A percentile compares a stretch with the other conserved stretches of the same genome.
Conservation (phyloP, 2,888 invertebrate species). For the Gandaritis pyraliata region DNA sequence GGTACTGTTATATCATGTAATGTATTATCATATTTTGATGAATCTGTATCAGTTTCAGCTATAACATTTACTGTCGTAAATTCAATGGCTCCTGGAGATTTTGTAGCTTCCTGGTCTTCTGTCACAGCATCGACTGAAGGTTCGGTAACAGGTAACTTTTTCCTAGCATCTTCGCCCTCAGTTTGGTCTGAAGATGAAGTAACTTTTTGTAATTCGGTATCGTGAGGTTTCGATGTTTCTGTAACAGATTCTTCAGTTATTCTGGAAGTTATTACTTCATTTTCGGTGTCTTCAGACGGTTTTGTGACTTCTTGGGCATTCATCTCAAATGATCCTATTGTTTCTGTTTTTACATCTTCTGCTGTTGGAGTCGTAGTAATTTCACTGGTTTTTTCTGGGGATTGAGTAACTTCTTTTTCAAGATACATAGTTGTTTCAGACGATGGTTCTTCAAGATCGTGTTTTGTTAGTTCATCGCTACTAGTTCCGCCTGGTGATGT, state of each 20-base stretch:
- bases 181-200: constrained; percentile 7
- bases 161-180: constrained; percentile 20
- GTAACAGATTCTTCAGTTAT: constrained; percentile 8
- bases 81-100: constrained; percentile 8
- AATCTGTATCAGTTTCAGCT: constrained; percentile 19
- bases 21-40: constrained; percentile 5
- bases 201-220: constrained; percentile 16
- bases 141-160: constrained; percentile 17
- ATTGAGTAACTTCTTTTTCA: constrained; percentile 16
- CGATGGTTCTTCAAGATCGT: constrained; percentile 8
- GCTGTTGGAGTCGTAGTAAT: background rate
- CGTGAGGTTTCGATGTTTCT: constrained; percentile 15
- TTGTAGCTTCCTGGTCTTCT: constrained; percentile 14
- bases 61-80: constrained; percentile 13
- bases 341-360: constrained; percentile 13
- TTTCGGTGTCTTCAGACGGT: constrained; percentile 2
- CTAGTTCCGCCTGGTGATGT: constrained; percentile 8
- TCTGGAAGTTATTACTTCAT: constrained; percentile 18
- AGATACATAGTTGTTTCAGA: constrained; percentile 9
- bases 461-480: constrained; percentile 14
- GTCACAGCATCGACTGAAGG: constrained; percentile 2
- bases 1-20: constrained; percentile 7
- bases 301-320: constrained; percentile 17
- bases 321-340: constrained; percentile 2
- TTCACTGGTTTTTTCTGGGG: constrained; percentile 5